phyloP scores from a whole-genome alignment of 1,140 invertebrate species.

The Elysia chlorotica region DNA sequence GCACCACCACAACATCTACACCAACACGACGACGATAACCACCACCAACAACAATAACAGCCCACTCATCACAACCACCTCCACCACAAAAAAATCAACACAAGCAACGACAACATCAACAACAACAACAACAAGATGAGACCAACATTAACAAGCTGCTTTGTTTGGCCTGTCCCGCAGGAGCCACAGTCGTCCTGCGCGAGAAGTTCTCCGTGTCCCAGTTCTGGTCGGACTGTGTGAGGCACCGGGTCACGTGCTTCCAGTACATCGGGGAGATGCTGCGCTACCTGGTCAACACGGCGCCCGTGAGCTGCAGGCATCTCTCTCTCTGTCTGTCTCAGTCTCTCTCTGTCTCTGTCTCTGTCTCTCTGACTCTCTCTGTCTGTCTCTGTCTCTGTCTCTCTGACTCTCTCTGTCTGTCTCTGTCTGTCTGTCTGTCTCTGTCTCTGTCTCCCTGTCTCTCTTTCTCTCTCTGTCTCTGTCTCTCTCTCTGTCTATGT shows the following conservation, averaged over 20 bases:
- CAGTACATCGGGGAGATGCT: conserved; percentile 98
- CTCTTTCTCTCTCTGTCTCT: too few species aligned
- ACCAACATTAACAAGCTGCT: too few species aligned
- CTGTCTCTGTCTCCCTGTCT: neutral
- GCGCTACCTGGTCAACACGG: conserved; percentile 83
- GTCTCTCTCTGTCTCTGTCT: neutral
- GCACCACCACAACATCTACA: too few species aligned
- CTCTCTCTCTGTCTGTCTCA: neutral
- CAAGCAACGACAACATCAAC: too few species aligned
- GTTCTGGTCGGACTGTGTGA: conserved; percentile 44
- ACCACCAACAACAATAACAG: too few species aligned
- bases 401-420: neutral
- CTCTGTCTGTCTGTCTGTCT: conserved; percentile 9
- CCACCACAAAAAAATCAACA: too few species aligned
- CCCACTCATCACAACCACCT: too few species aligned
- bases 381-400: neutral
- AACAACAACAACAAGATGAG: too few species aligned
- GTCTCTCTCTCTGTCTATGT: too few species aligned
- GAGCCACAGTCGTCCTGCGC: conserved; percentile 41
- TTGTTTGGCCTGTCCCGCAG: too few species aligned
- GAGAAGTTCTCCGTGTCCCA: conserved; percentile 44
- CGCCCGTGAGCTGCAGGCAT: conserved; percentile 31
- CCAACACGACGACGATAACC: too few species aligned
- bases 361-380: neutral
- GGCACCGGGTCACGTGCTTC: conserved; percentile 43